Conservation (phyloP, 1,140 invertebrate species). For the Pantala flavescens region DNA sequence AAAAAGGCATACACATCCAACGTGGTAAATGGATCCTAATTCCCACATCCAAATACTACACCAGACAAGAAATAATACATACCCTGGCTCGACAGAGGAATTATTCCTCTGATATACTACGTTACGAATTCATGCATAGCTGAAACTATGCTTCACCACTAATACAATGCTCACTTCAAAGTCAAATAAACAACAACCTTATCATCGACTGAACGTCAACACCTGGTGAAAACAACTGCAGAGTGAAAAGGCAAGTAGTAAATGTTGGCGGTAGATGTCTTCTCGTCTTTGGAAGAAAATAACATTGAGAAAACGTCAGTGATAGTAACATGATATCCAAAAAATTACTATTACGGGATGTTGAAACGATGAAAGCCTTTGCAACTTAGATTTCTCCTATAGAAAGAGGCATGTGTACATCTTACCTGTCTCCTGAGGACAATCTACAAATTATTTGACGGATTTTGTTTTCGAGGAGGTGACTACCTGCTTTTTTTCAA, state of each 20-base stretch:
- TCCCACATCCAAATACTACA: no score
- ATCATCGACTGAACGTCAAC: neutral
- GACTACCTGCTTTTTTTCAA: no score
- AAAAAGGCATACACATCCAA: no score
- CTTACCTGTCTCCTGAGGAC: neutral
- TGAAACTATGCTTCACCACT: neutral
- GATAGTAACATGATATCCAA: no score
- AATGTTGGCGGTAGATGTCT: neutral
- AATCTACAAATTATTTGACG: neutral
- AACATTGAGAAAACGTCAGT: no score
- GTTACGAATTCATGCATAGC: conserved; percentile 4
- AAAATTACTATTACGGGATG: no score
- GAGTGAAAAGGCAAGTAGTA: neutral
- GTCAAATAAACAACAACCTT: neutral
- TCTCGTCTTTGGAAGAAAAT: neutral
- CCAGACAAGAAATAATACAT: neutral
- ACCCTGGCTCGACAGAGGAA: neutral
- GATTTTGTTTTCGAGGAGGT: no score
- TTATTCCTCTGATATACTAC: neutral
- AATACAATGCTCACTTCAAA: neutral
- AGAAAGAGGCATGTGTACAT: neutral
- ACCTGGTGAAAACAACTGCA: neutral
- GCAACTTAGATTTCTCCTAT: no score
- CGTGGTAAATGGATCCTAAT: no score
- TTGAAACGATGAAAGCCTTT: no score